Conservation (phyloP, 2,888 invertebrate genomes). For the Calliscelio sp. region DNA sequence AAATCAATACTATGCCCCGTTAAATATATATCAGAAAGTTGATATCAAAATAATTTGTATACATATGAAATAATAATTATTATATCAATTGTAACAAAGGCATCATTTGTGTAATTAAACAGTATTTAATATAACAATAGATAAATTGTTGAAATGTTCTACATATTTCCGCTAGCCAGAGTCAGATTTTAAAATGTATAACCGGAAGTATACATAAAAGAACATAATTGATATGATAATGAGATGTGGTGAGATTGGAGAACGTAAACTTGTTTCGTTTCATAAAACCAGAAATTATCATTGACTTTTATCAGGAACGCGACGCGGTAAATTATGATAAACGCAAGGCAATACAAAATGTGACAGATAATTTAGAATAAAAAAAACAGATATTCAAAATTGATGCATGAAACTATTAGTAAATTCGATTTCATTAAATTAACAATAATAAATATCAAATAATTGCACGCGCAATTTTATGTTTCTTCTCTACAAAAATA, state of each 20-base stretch:
- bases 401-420: too few relatives aligned
- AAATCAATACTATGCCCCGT: background rate
- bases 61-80: too few relatives aligned
- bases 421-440: too few relatives aligned
- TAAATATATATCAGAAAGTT: background rate
- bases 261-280: constrained; percentile 3
- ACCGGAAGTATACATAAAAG: constrained; percentile 31
- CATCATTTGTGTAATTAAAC: background rate
- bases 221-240: constrained; percentile 27
- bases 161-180: too few relatives aligned
- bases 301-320: background rate
- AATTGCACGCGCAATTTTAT: too few relatives aligned
- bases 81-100: background rate
- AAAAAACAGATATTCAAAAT: too few relatives aligned
- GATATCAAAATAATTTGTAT: background rate
- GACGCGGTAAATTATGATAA: constrained; percentile 6
- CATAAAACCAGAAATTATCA: background rate
- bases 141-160: too few relatives aligned
- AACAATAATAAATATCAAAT: too few relatives aligned
- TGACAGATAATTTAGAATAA: constrained; percentile 1
- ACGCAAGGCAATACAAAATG: constrained; percentile 10
- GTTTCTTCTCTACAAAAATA: too few relatives aligned
- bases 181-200: background rate
- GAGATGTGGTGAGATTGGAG: constrained; percentile 15
- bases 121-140: too few relatives aligned